phyloP scores from a whole-genome alignment of 2,113 vertebrate species.

The Pteropus alecto region DNA sequence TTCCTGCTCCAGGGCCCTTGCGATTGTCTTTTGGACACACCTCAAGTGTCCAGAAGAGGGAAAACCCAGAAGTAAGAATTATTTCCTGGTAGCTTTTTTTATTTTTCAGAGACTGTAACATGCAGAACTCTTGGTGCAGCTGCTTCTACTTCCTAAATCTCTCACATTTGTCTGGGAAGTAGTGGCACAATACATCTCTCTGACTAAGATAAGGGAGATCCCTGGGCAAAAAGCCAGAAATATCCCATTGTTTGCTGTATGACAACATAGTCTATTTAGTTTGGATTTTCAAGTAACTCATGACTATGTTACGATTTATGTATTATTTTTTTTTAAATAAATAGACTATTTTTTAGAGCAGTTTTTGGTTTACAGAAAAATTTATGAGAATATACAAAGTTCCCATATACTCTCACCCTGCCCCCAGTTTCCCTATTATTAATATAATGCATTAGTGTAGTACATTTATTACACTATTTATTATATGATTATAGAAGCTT shows the following conservation, averaged over 20 bases:
- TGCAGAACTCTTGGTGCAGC: background rate
- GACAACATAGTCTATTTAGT: background rate
- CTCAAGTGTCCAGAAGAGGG: background rate
- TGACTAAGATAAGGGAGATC: background rate
- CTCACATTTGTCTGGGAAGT: background rate
- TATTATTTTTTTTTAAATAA: background rate
- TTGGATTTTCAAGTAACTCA: background rate
- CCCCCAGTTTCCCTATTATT: background rate
- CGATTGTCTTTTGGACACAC: background rate
- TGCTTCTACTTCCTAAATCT: background rate
- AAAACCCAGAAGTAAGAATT: background rate
- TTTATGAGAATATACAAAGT: background rate
- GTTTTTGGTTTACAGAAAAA: background rate
- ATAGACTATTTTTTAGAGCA: background rate
- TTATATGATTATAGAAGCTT: no score
- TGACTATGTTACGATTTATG: background rate
- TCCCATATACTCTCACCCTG: background rate
- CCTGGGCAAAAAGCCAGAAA: background rate
- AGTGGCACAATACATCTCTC: background rate
- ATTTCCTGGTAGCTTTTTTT: background rate
- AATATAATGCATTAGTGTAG: background rate
- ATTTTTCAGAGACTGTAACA: constrained; percentile 14
- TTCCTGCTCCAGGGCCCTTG: background rate
- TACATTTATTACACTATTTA: background rate
- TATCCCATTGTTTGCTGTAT: background rate